These are phyloP conservation scores for Drosophila bifasciata DNA, from an alignment of 1,140 invertebrate genomes.

Conservation along the genomic window DNA sequence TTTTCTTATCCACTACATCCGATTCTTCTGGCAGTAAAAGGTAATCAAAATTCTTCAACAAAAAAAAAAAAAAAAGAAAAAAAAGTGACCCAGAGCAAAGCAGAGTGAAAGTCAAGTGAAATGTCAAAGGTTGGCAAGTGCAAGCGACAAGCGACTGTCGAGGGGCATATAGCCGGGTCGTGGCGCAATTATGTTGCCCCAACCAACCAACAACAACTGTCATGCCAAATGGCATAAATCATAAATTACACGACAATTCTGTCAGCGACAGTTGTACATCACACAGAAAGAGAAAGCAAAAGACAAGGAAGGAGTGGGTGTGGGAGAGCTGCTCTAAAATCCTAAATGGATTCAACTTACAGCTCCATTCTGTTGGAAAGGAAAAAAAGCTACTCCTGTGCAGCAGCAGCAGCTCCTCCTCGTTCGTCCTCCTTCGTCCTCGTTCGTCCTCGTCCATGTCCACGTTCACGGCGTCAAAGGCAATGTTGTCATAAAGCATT, in stretches of 20 bases:
- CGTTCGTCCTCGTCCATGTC: background rate
- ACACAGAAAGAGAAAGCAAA: background rate
- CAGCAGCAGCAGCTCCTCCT: too few species aligned
- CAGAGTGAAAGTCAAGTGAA: conserved; percentile 23
- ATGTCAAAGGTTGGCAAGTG: conserved; percentile 18
- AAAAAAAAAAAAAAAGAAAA: too few species aligned
- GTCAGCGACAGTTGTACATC: conserved; percentile 60
- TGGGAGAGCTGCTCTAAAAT: too few species aligned
- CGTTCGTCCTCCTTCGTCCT: too few species aligned
- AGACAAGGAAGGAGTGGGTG: too few species aligned
- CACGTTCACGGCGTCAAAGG: conserved; percentile 19
- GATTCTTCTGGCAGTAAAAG: too few species aligned
- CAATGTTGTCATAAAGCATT: conserved; percentile 49
- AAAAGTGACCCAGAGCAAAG: too few species aligned
- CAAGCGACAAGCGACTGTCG: conserved; percentile 33
- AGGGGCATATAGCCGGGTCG: conserved; percentile 4
- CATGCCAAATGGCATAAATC: conserved; percentile 67
- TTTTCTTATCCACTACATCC: too few species aligned
- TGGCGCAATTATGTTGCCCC: conserved; percentile 50
- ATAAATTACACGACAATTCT: conserved; percentile 70
- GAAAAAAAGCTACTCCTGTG: too few species aligned
- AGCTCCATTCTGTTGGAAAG: too few species aligned
- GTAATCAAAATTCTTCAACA: too few species aligned
- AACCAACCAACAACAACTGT: conserved; percentile 42
- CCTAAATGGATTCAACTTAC: too few species aligned